Base-by-base conservation (phyloP, 2,113 vertebrate species). In the Myotis brandtii region DNA sequence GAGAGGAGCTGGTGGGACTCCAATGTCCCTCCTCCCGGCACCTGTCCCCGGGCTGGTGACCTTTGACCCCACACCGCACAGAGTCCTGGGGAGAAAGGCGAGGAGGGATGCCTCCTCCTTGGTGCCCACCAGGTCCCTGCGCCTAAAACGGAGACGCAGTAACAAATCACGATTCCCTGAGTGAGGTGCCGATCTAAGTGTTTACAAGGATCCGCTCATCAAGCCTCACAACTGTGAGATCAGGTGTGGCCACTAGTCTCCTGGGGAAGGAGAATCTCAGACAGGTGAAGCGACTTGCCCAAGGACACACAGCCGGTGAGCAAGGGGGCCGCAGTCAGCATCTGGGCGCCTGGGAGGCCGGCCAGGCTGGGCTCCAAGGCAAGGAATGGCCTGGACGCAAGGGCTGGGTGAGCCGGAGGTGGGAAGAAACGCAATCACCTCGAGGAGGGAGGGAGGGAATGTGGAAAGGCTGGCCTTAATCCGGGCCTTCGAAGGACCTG, bases 11-110 rank as follows among this genome's bases (percentile, higher is more conserved):
- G 40, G 76, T 21, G 21, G 76, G 80, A 40, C 59, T 66, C 67
- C 86, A 96, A 95, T 93, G 79, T 70, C 67, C 21, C 86, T 89
- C 34, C 59, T 81, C 70, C 86, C 6, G 4, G 59, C 96, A 95
- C 94, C 96, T 97, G 94, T 95, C 93, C 76, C 62, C 12, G 7
- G 37, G 21, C 70, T 52, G 20, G 80, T 69, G 72, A 85, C 82
- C 82, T 87, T 37, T 96, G 92, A 82, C 84, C 75, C 75, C 59
- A 67, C 17, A 30, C 75, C 56, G 40, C 56, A 73, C 59, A 50
- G 56, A 30, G 72, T 79, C 62, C 18, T 5, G 73, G 67, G 76
- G 27, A 93, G 79, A 59, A 86, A 94, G 48, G 27, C 17, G 20
- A 89, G 80, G 50, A 69, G 52, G 64, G 52, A 50, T 14, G 32